Evolutionary conservation across 2,797 vertebrate genomes (phyloP), one percentile per base, ranked within the genome.

Genomic region (Macroramphosus scolopax): DNA sequence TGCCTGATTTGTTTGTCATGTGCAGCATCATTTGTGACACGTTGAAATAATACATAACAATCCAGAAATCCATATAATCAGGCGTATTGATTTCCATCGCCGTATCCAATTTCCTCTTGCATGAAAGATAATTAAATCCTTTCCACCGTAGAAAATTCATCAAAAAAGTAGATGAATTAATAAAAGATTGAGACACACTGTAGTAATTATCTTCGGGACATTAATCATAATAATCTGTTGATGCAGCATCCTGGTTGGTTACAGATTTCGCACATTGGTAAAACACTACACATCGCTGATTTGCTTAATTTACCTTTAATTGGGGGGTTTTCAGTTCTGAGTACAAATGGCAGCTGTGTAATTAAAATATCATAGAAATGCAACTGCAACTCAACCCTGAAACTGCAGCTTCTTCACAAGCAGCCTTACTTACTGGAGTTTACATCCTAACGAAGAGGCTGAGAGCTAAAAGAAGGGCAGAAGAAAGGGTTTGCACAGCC

Each of bases 271-370:
- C 54, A 75, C 64, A 50, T 38, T 58, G 17, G 42, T 51, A 55
- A 69, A 73, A 67, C 53, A 70, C 74, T 63, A 53, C 51, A 42
- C 64, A 54, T 48, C 16, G 42, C 45, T 52, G 49, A 72, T 73
- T 59, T 61, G 65, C 44, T 72, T 75, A 38, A 57, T 84, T 73
- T 78, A 51, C 25, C 38, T 69, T 64, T 51, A 51, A 65, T 63
- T 66, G 18, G 11, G 6, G 6, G 4, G 14, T 25, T 68, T 75
- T 70, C 68, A 56, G 62, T 68, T 60, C 30, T 35, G 31, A 64
- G 22, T 43, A 29, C 56, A 65, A 68, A 45, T 51, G 31, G 45
- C 50, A 75, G 53, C 45, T 65, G 51, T 56, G 51, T 75, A 65
- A 77, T 72, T 57, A 61, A 3, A 53, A 74, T 32, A 40, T 18